Evolutionary conservation across 2,888 invertebrate genomes (phyloP), one percentile per base, ranked within the genome.

Genomic region (Caenorhabditis sp.): DNA sequence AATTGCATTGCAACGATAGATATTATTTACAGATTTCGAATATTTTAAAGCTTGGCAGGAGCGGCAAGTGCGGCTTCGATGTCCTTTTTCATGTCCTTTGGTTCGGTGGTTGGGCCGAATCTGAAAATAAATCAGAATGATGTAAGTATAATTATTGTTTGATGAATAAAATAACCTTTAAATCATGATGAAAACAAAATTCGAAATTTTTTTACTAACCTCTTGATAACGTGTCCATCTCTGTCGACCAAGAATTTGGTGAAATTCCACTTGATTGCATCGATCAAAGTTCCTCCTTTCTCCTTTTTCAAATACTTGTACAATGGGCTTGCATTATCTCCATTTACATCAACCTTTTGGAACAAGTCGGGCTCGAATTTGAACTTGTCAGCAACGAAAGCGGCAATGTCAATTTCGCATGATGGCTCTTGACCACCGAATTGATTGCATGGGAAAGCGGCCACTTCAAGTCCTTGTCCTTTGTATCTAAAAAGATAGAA

Each of bases 361-460:
- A 91, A 91, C 88, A 92, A 88, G 80, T 91, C 91, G 27, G 86
- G 86, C 67, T 85, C 83, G 68, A 86, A 86, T 59, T 83, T 77
- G 83, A 77, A 86, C 72, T 86, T 85, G 61, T 85, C 76, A 17
- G 69, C 72, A 14, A 84, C 89, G 87, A 91, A 91, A 60, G 89
- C 90, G 62, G 92, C 91, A 82, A 94, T 93, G 53, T 93, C 92
- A 52, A 90, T 90, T 8, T 91, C 90, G 61, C 91, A 90, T 31
- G 93, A 92, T 1, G 94, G 93, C 90, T 93, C 93, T 90, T 91
- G 84, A 72, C 88, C 86, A 38, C 89, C 90, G 85, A 94, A 94
- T 88, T 94, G 94, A 89, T 94, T 94, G 90, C 93, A 94, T 1
- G 94, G 94, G 89, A 94, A 94, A 17, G 92, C 93, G 60, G 94